Evolutionary conservation across 2,888 invertebrate genomes (phyloP), one percentile per base, ranked within the genome.

Genomic region (Pomacea canaliculata): DNA sequence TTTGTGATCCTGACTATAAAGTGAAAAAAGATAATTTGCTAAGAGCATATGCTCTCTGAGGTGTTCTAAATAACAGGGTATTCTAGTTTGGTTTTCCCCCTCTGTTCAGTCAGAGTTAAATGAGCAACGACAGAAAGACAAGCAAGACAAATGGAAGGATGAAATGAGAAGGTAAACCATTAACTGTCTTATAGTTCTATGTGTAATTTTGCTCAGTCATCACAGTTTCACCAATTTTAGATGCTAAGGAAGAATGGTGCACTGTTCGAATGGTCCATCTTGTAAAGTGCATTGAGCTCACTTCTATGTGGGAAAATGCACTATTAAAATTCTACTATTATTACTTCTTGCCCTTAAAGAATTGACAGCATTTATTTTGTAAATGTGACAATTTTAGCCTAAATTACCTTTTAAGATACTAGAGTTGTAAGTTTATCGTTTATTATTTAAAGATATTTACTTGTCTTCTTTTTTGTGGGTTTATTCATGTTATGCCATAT

Each of bases 111-210:
- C 51, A 19, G 60, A 37, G 19, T 48, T 71, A 0, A 71, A 65
- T 48, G 46, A 19, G 23, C 71, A 51, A 27, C 60, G 23, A 16
- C 48, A 71, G 62, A 63, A 19, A 2, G 23, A 48, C 12, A 48
- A 37, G 23, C 9, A 71, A 51, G 63, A 18, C 8, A 46, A 46
- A 23, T 71, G 71, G 71, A 71, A 51, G 37, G 46, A 46, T 16
- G 71, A 71, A 27, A 71, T 71, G 71, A 62, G 62, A 19, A 62
- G 65, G 71, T 71, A 23, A 49, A n/a, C 16, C 51, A 19, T n/a
- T 48, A 10, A 13, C n/a, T 46, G 70, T 49, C 16, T 51, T 2
- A 13, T 27, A 70, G 70, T 4, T 9, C 4, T 18, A 13, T 16
- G 18, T 66, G 4, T 66, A 7, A 8, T 66, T 23, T 16, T 66